Evolutionary conservation across 2,113 vertebrate genomes (phyloP).

Genomic region (Strix uralensis): DNA sequence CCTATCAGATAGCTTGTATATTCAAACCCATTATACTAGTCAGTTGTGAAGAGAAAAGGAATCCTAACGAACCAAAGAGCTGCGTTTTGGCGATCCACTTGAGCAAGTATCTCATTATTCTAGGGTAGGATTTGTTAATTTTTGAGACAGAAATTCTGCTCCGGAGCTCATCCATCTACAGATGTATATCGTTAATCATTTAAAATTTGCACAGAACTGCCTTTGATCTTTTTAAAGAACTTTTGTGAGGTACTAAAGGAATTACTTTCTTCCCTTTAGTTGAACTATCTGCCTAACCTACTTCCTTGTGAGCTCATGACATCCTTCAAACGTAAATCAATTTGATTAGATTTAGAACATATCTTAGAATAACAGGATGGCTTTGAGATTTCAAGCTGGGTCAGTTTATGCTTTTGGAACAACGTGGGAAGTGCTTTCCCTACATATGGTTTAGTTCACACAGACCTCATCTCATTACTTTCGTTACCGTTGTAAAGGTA

Average conservation of each 20-base stretch:
- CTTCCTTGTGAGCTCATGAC: slow-evolving; percentile 1
- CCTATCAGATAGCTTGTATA: background rate
- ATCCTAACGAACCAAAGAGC: background rate
- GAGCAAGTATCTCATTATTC: background rate
- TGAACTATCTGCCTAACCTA: background rate
- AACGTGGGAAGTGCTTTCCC: background rate
- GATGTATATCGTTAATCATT: background rate
- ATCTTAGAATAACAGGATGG: background rate
- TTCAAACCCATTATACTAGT: background rate
- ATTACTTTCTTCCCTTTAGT: background rate
- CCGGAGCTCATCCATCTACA: background rate
- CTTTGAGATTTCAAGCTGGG: background rate
- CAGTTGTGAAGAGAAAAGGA: background rate
- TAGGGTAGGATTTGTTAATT: background rate
- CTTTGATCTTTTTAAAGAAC: slow-evolving; percentile 9
- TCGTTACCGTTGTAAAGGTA: background rate
- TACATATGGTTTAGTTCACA: background rate
- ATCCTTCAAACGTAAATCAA: background rate
- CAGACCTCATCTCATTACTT: background rate
- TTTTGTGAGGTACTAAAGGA: background rate
- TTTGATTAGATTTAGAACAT: background rate
- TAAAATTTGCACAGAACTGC: background rate
- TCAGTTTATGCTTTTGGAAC: background rate
- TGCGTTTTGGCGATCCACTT: background rate
- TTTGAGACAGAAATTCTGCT: background rate